Evolutionary conservation across 2,888 invertebrate genomes (phyloP), one percentile per base, ranked within the genome.

Genomic region (Kryphioiulus occultus): DNA sequence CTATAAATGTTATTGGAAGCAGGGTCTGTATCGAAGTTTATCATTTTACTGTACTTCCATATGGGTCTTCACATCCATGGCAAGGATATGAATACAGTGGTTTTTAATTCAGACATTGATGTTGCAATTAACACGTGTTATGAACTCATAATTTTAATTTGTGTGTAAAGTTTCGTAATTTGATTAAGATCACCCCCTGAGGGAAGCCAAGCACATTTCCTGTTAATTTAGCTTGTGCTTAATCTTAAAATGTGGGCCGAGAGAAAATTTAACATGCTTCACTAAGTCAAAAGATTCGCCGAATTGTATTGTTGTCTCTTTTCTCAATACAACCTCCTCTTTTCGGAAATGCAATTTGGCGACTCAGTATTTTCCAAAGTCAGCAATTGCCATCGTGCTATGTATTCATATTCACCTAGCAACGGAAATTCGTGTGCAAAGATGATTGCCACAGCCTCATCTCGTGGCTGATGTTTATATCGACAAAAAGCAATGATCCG

Each of bases 321-420:
- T 59, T 59, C 22, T 5, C 53, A 53, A n/a, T 10, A 59, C 22
- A 7, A 9, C 7, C 5, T 22, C 59, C 59, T 7, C 53, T 22
- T 22, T 22, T 59, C 4, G 22, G 59, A 59, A 19, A 9, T 59
- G n/a, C 22, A 22, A 59, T 59, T 59, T 59, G 22, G 53, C 53
- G 53, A 53, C 19, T n/a, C 19, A 2, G n/a, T 53, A n/a, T 59
- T 59, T 59, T 59, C 19, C 22, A 59, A 59, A 59, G 59, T 22
- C 22, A 22, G 59, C 22, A 59, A 9, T 59, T 22, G 7, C 59
- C 7, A 59, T 7, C 22, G 22, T 59, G 22, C 59, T 22, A 53
- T n/a, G n/a, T n/a, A n/a, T n/a, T n/a, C 19, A 53, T 53, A n/a
- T 53, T 53, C 53, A 59, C 59, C 59, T 59, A n/a, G 59, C 59